Evolutionary conservation across 2,797 vertebrate genomes (phyloP), one percentile per base, ranked within the genome.

Genomic region (Macroramphosus scolopax): DNA sequence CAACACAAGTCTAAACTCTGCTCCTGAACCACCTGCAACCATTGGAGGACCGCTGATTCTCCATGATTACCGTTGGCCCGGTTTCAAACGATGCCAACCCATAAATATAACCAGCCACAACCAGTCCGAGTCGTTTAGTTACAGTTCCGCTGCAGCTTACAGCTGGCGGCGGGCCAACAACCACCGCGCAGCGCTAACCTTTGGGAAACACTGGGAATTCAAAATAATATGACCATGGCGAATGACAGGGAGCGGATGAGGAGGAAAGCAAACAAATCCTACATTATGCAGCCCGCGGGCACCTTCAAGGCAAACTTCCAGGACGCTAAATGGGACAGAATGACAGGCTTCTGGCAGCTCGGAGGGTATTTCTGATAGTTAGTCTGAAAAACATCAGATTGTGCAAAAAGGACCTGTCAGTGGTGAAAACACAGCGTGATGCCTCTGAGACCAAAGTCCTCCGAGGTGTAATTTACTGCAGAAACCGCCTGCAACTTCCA

Each of bases 161-260:
- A 75, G 54, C 74, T 87, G 81, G 85, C 81, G 8, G 1, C 5
- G 34, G 35, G 81, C 80, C 82, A 87, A 72, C 41, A 55, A 55
- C 68, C 73, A 72, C n/a, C n/a, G n/a, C 24, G 61, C 68, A 31
- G 78, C 67, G 63, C 78, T 76, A 83, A 87, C 81, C 82, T 85
- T 87, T 77, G 72, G 68, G 85, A 85, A 87, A 83, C 80, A 85
- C 79, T 60, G 81, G 81, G 72, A 77, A 77, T 77, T 83, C 81
- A 26, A 60, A 85, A 82, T 81, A 89, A 90, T 87, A 77, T 74
- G 81, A 79, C 78, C 80, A 77, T 52, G 82, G 83, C 78, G 78
- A 83, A 75, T 74, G 68, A 77, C 59, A 84, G 51, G 51, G 51
- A 61, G 61, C 64, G 57, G 61, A 63, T 61, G 51, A 57, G 46